Percentiles rank a stretch among this genome's conserved stretches.
Evolutionary conservation across 2,797 vertebrate species (phyloP).

Genomic region (Acanthurus tractus): DNA sequence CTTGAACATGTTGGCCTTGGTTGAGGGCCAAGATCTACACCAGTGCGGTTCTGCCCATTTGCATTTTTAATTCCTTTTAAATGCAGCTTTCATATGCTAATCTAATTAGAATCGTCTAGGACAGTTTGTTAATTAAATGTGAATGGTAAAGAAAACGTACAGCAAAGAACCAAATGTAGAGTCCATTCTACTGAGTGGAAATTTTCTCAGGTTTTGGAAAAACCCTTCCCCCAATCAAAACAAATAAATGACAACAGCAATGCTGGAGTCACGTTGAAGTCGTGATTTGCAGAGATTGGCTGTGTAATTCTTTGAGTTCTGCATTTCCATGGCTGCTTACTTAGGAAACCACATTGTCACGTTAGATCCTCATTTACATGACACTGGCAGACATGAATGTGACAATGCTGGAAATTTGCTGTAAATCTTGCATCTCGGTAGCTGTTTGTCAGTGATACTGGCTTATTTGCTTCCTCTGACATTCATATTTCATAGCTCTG

Average conservation of each 20-base stretch:
- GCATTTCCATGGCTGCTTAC: slow-evolving; percentile 71
- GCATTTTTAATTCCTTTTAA: slow-evolving; percentile 59
- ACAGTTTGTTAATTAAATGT: slow-evolving; percentile 66
- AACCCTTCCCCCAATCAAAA: slow-evolving; percentile 45
- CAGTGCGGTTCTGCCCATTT: slow-evolving; percentile 40
- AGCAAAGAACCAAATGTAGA: slow-evolving; percentile 40
- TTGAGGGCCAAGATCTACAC: slow-evolving; percentile 51
- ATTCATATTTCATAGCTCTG: slow-evolving; percentile 11
- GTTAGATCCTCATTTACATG: slow-evolving; percentile 82
- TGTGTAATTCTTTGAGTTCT: slow-evolving; percentile 67
- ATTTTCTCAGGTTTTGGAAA: slow-evolving; percentile 42
- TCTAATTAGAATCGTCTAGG: slow-evolving; percentile 65
- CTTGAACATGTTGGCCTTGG: slow-evolving; percentile 19
- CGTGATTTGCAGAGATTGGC: slow-evolving; percentile 18
- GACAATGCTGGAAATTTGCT: slow-evolving; percentile 80
- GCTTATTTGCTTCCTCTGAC: slow-evolving; percentile 36
- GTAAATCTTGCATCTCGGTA: slow-evolving; percentile 63
- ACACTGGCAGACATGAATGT: slow-evolving; percentile 80
- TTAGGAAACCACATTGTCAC: slow-evolving; percentile 80
- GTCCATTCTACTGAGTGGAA: slow-evolving; percentile 39
- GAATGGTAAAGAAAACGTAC: slow-evolving; percentile 5
- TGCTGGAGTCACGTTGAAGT: slow-evolving; percentile 36
- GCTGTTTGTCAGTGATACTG: slow-evolving; percentile 45
- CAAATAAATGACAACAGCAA: slow-evolving; percentile 37
- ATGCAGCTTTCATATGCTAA: slow-evolving; percentile 64